phyloP scores from a whole-genome alignment of 2,888 invertebrate species.

The Nomada flava region DNA sequence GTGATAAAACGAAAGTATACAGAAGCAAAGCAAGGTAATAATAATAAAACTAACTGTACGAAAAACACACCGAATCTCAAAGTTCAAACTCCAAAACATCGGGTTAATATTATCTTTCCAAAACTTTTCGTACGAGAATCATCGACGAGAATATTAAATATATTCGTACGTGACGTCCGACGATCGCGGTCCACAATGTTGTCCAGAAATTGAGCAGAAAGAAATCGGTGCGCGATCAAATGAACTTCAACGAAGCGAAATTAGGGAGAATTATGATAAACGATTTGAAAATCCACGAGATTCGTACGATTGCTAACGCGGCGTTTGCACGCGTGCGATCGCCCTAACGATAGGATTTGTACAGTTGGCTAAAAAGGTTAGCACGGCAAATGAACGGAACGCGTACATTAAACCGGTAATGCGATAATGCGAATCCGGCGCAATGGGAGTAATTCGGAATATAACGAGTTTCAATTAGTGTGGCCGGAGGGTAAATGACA shows the following conservation, averaged over 20 bases:
- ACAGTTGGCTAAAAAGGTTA: conserved; percentile 51
- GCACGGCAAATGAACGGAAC: conserved; percentile 44
- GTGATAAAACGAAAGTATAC: too few species aligned
- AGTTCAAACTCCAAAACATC: too few species aligned
- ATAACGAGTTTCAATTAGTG: conserved; percentile 68
- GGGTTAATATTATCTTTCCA: too few species aligned
- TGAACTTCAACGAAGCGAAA: background rate
- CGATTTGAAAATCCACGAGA: background rate
- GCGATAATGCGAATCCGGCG: conserved; percentile 52
- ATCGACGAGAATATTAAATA: too few species aligned
- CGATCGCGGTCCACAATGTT: too few species aligned
- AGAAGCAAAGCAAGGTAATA: too few species aligned
- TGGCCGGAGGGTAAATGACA: conserved; percentile 52
- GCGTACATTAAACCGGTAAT: conserved; percentile 61
- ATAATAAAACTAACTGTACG: too few species aligned
- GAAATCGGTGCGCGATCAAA: too few species aligned
- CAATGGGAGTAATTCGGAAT: conserved; percentile 58
- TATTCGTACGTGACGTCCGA: too few species aligned
- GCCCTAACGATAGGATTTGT: conserved; percentile 35
- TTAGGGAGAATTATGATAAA: conserved; percentile 18
- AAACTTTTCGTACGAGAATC: too few species aligned
- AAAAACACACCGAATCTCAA: too few species aligned
- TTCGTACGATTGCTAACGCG: conserved; percentile 1
- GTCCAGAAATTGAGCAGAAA: too few species aligned
- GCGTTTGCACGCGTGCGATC: conserved; percentile 1